phyloP scores from a whole-genome alignment of 1,140 invertebrate species.

The Drosophila athabasca region DNA sequence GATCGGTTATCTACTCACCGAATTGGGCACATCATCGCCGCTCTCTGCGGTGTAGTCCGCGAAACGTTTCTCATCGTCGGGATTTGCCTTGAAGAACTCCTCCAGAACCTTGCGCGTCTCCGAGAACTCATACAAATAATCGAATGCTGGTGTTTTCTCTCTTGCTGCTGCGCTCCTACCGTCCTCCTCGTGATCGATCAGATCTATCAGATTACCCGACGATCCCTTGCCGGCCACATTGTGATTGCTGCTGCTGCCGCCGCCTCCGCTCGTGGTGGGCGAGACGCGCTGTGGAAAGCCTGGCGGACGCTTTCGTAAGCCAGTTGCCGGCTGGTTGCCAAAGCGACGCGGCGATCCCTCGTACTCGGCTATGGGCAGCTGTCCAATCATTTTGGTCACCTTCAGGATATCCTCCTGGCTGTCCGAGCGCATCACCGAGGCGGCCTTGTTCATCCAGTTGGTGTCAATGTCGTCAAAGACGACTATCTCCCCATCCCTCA shows the following conservation, averaged over 20 bases:
- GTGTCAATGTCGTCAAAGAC: constrained; percentile 93
- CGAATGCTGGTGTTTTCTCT: constrained; percentile 87
- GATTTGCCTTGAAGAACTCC: constrained; percentile 93
- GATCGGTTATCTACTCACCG: constrained; percentile 19
- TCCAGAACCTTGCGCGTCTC: constrained; percentile 95
- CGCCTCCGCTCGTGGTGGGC: constrained; percentile 39
- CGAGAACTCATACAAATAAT: constrained; percentile 95
- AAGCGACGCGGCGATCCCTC: constrained; percentile 95
- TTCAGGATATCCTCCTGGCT: constrained; percentile 85
- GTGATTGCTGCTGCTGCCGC: constrained; percentile 11
- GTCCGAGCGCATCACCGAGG: constrained; percentile 17
- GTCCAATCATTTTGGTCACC: constrained; percentile 92
- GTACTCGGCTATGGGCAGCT: constrained; percentile 88
- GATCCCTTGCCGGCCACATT: constrained; percentile 50
- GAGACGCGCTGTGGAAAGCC: constrained; percentile 88
- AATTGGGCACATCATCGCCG: constrained; percentile 77
- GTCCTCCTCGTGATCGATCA: constrained; percentile 60
- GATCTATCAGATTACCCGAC: constrained; percentile 66
- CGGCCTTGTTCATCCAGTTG: constrained; percentile 85
- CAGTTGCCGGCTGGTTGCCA: constrained; percentile 84
- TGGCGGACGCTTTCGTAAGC: constrained; percentile 85
- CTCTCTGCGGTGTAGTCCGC: constrained; percentile 75
- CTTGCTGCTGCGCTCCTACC: neutral
- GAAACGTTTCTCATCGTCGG: constrained; percentile 85
- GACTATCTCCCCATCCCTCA: constrained; percentile 87